Base-by-base conservation (phyloP, 2,113 vertebrate species). In the Sylvilagus bachmani region DNA sequence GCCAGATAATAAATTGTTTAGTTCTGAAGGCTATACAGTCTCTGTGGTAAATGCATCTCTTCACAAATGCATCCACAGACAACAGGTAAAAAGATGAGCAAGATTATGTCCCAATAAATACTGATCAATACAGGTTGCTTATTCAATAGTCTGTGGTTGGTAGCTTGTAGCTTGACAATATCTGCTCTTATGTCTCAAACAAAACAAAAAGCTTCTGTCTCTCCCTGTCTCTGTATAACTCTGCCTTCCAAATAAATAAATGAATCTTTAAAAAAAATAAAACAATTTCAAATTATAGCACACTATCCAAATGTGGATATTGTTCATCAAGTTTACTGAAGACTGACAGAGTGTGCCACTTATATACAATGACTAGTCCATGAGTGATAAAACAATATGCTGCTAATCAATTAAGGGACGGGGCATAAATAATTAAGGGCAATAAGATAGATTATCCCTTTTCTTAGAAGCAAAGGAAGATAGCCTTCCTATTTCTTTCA, bases 391-490 rank as follows among this genome's bases (percentile, higher is more conserved):
- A 14, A 13, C 70, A 80, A 70, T 80, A 83, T 89, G 51, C 90
- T 73, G 62, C 17, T 58, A 71, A 69, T 93, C 53, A 83, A 93
- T 86, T 21, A 66, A 91, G 27, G 29, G 38, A 94, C 31, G 25
- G 3, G 67, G 25, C 38, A 58, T 10, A 2, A 90, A 67, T 75
- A 84, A 95, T 95, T 96, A 77, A 51, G 14, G n/a, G 24, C 78
- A 83, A 80, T 79, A 88, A 95, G 94, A 49, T 36, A 69, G 12
- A 89, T 10, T 58, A 4, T 93, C 67, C 19, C 24, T 93, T 95
- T 89, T 70, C 78, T 96, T 96, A 90, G 53, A 84, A 61, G 61
- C 83, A 91, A 91, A 10, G 79, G 49, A 95, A 22, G 21, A 88
- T 89, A 80, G 29, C 6, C 16, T 66, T 80, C 58, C 29, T 25